Percentiles rank a stretch among this genome's conserved stretches.
phyloP scores from a whole-genome alignment of 2,797 vertebrate genomes.

The Iguana delicatissima region DNA sequence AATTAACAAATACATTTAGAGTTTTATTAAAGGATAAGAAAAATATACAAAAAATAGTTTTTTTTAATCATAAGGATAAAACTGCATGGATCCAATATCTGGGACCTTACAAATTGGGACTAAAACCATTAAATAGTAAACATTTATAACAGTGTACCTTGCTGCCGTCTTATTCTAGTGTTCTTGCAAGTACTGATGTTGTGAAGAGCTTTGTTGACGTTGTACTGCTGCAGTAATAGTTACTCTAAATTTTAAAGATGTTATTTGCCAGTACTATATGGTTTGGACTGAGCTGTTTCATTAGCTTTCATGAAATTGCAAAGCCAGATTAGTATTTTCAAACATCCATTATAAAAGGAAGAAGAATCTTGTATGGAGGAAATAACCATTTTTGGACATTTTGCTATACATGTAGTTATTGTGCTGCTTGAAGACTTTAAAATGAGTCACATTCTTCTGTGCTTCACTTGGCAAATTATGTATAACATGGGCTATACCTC shows the following conservation, averaged over 20 bases:
- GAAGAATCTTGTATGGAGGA: not conserved
- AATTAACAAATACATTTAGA: conserved; percentile 17
- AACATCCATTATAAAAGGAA: not conserved
- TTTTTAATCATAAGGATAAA: not conserved
- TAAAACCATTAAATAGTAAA: not conserved
- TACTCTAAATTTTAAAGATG: not conserved
- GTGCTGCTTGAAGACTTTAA: conserved; percentile 16
- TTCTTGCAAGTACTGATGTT: not conserved
- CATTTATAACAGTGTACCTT: not conserved
- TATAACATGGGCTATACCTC: conserved; percentile 15
- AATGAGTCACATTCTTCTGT: not conserved
- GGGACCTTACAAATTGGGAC: conserved; percentile 25
- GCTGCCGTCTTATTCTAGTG: not conserved
- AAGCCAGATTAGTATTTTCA: conserved; percentile 11
- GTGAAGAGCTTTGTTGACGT: not conserved
- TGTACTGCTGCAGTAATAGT: not conserved
- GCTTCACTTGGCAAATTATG: not conserved
- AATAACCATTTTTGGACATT: not conserved
- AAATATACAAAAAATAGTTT: not conserved
- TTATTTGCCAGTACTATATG: not conserved
- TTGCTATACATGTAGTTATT: not conserved
- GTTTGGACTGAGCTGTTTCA: not conserved
- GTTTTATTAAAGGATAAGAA: conserved; percentile 17
- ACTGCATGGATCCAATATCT: conserved; percentile 24
- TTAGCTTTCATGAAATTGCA: not conserved